phyloP scores from a whole-genome alignment of 1,140 invertebrate species.

The Brachionus sp. region DNA sequence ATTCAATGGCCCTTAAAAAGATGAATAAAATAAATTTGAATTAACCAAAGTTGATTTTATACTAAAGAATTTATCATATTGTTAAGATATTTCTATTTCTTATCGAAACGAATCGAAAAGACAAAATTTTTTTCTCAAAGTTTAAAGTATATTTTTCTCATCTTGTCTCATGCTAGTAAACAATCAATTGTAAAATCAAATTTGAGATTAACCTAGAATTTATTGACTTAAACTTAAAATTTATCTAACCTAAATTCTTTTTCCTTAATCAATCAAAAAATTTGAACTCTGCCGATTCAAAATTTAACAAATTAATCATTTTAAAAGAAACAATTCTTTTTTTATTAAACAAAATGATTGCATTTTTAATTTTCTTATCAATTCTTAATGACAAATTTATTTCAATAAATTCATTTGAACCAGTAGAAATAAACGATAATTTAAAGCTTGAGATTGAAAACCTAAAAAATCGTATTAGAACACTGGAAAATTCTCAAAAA shows the following conservation, averaged over 20 bases:
- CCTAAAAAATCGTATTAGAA: neutral
- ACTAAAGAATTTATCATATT: too few species aligned
- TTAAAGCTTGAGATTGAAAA: neutral
- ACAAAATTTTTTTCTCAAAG: neutral
- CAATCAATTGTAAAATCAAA: too few species aligned
- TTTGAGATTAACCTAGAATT: neutral
- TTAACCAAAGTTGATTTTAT: too few species aligned
- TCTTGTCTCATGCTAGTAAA: neutral
- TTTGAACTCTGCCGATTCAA: too few species aligned
- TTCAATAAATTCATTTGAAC: neutral
- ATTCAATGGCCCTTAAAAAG: too few species aligned
- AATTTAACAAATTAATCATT: neutral
- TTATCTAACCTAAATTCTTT: neutral
- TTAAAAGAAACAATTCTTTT: neutral
- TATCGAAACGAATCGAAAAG: neutral
- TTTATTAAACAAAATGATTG: neutral
- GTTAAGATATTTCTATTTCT: neutral
- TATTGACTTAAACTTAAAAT: neutral
- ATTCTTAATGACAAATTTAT: neutral
- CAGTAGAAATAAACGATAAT: neutral
- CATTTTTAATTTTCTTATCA: neutral
- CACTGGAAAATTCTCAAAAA: slow-evolving; percentile 21
- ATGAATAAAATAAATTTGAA: too few species aligned
- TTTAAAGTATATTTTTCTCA: neutral
- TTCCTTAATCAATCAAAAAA: neutral